These are phyloP conservation scores for Himalopsyche tibetana DNA, from an alignment of 2,888 invertebrate species.

Conservation along the genomic window DNA sequence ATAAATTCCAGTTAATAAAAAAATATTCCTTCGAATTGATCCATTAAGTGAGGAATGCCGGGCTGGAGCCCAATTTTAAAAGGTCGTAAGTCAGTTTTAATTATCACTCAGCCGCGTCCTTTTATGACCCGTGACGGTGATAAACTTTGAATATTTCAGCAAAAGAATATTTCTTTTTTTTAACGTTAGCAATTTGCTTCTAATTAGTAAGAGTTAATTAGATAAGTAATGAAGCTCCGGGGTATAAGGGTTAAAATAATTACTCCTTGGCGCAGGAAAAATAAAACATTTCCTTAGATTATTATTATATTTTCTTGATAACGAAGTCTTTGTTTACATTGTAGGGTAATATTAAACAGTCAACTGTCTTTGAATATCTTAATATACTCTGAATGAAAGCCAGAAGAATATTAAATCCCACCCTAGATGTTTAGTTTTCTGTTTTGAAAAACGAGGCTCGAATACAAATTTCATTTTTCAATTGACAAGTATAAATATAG, in stretches of 20 bases:
- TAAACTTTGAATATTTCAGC: slow-evolving; percentile 31
- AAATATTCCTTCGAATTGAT: slow-evolving; percentile 22
- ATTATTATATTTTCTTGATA: slow-evolving; percentile 1
- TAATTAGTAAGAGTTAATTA: slow-evolving; percentile 34
- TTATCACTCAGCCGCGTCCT: slow-evolving; percentile 26
- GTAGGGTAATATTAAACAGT: too few relatives aligned
- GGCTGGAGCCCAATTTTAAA: slow-evolving; percentile 8
- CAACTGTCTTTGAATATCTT: too few relatives aligned
- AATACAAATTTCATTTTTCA: too few relatives aligned
- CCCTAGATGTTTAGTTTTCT: too few relatives aligned
- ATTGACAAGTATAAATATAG: too few relatives aligned
- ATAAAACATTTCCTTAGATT: background rate
- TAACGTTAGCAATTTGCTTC: slow-evolving; percentile 30
- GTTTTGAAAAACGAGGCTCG: too few relatives aligned
- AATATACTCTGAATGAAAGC: too few relatives aligned
- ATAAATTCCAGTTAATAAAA: slow-evolving; percentile 7
- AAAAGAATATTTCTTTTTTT: slow-evolving; percentile 15
- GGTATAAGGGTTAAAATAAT: slow-evolving; percentile 16
- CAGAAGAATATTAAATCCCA: too few relatives aligned
- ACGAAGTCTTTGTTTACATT: background rate
- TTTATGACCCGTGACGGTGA: slow-evolving; percentile 27
- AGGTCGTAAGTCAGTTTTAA: slow-evolving; percentile 21
- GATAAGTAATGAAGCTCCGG: slow-evolving; percentile 31
- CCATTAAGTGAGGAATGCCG: slow-evolving; percentile 22
- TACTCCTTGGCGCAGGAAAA: background rate